phyloP scores from a whole-genome alignment of 2,113 vertebrate genomes.

The Lophotis ruficrista region DNA sequence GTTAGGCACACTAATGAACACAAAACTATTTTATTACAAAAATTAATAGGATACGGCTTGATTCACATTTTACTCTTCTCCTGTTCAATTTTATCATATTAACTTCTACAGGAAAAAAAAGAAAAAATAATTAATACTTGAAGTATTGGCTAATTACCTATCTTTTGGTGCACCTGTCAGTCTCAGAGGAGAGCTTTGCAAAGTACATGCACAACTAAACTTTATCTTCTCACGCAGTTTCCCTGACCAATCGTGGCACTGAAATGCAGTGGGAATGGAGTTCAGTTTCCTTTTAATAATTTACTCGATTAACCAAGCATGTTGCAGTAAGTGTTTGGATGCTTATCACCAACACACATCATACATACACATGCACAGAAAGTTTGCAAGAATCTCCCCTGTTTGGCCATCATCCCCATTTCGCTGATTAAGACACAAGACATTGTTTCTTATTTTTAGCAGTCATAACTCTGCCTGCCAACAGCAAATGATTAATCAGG shows the following conservation, averaged over 20 bases:
- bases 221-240: background rate
- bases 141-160: background rate
- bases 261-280: background rate
- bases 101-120: background rate
- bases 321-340: background rate
- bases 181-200: background rate
- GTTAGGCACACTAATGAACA: background rate
- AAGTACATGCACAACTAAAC: background rate
- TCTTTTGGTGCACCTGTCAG: background rate
- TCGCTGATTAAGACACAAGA: slow-evolving; percentile 13
- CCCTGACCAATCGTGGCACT: background rate
- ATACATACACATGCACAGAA: background rate
- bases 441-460: slow-evolving; percentile 48
- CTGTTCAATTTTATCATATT: background rate
- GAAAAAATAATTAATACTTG: background rate
- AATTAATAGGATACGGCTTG: background rate
- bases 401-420: background rate
- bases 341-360: background rate
- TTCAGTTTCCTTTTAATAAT: background rate
- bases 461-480: slow-evolving; percentile 9
- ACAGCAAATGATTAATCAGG: slow-evolving; percentile 46
- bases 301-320: background rate
- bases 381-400: background rate
- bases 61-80: background rate
- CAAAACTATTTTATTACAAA: background rate